A percentile compares a stretch with the other conserved stretches of the same genome.
phyloP scores from a whole-genome alignment of 2,797 vertebrate genomes.

The Semaprochilodus insignis region DNA sequence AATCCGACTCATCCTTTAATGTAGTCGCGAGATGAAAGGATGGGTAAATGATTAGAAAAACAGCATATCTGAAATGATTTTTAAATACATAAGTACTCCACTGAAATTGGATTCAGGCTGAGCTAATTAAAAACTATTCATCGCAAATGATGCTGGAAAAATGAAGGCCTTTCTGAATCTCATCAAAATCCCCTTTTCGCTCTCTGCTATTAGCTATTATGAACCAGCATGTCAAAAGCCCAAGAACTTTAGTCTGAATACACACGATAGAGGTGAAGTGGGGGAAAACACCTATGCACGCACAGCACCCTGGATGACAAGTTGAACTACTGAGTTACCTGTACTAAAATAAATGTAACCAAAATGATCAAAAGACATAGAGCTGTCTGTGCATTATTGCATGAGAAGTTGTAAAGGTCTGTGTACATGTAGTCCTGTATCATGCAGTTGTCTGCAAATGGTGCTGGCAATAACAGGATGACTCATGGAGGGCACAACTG shows the following conservation, averaged over 20 bases:
- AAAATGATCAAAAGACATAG: background rate
- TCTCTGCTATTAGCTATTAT: background rate
- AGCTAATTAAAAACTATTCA: slow-evolving; percentile 52
- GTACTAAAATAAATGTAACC: background rate
- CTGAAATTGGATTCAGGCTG: slow-evolving; percentile 50
- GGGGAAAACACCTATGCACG: background rate
- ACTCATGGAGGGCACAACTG: no score
- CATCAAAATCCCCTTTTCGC: slow-evolving; percentile 12
- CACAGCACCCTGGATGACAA: no score
- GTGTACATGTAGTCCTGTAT: no score
- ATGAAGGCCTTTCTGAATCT: slow-evolving; percentile 27
- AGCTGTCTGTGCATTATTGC: background rate
- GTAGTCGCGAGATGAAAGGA: slow-evolving; percentile 44
- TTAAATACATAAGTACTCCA: slow-evolving; percentile 50
- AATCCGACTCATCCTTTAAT: slow-evolving; percentile 44
- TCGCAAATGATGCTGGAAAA: slow-evolving; percentile 47
- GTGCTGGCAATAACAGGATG: no score
- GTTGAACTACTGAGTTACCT: background rate
- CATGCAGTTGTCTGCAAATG: no score
- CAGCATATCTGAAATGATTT: slow-evolving; percentile 52
- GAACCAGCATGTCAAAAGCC: slow-evolving; percentile 3
- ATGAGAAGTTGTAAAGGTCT: background rate
- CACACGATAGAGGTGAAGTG: background rate
- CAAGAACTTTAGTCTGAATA: background rate
- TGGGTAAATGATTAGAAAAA: slow-evolving; percentile 49